Evolutionary conservation across 2,113 vertebrate species (phyloP).

Genomic region (Balaeniceps rex): DNA sequence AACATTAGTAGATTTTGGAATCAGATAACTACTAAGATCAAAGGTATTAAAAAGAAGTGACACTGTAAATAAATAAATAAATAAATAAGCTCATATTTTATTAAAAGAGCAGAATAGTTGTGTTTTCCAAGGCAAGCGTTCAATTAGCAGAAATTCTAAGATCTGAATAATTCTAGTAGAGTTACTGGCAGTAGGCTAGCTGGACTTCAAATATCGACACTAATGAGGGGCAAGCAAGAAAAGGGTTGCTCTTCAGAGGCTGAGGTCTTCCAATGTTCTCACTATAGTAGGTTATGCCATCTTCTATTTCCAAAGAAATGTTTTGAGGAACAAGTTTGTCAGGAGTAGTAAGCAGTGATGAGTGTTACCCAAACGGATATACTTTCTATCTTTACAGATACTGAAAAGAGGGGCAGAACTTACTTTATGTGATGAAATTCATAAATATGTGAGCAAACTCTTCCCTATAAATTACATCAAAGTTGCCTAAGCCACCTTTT

Average conservation of each 20-base stretch:
- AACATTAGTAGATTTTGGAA: neutral
- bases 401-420: neutral
- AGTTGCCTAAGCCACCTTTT: neutral
- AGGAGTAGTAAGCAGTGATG: neutral
- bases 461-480: neutral
- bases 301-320: neutral
- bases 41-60: constrained; percentile 15
- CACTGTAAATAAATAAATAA: neutral
- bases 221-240: neutral
- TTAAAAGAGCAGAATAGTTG: neutral
- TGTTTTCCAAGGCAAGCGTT: neutral
- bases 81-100: neutral
- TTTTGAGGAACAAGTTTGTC: neutral
- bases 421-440: neutral
- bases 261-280: neutral
- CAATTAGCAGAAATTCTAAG: neutral
- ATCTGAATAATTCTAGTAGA: neutral
- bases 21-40: neutral
- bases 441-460: neutral
- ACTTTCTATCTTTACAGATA: neutral
- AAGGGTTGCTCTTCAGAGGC: neutral
- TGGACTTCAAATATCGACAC: neutral
- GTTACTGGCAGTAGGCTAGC: neutral
- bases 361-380: neutral
- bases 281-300: neutral